Conservation (phyloP, 2,113 vertebrate genomes). For the Sinocyclocheilus maitianheensis region DNA sequence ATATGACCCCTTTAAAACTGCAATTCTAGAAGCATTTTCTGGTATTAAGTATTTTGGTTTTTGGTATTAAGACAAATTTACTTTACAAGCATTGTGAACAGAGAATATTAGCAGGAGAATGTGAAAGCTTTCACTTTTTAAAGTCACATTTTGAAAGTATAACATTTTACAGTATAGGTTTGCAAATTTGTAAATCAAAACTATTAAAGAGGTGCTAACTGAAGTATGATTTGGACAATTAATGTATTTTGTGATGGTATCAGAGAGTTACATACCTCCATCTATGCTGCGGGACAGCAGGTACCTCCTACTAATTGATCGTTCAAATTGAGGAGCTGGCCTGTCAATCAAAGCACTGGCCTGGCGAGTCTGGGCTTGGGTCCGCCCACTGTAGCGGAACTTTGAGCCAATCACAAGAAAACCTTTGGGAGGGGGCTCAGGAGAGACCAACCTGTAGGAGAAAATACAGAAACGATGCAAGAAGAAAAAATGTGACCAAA, state of each 20-base stretch:
- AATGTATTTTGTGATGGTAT: not conserved
- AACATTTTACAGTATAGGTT: not conserved
- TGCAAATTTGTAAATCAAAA: not conserved
- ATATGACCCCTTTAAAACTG: not conserved
- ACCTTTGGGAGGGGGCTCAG: constrained; percentile 95
- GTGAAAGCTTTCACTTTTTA: not conserved
- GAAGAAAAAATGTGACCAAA: not conserved
- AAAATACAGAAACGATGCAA: constrained; percentile 27
- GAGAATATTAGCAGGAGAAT: not conserved
- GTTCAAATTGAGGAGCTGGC: constrained; percentile 94
- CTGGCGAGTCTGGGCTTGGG: constrained; percentile 96
- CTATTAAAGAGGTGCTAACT: not conserved
- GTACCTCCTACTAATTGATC: constrained; percentile 96
- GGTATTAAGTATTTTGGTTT: not conserved
- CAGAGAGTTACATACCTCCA: constrained; percentile 79
- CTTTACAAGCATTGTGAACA: not conserved
- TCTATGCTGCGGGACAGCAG: constrained; percentile 94
- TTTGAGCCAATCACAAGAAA: constrained; percentile 99
- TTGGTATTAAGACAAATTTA: not conserved
- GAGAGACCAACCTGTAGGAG: constrained; percentile 88
- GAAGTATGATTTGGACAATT: not conserved
- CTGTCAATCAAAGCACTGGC: constrained; percentile 95
- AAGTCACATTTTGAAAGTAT: not conserved
- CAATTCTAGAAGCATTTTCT: not conserved
- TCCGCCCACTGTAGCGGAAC: constrained; percentile 97